Evolutionary conservation across 2,797 vertebrate genomes (phyloP).

Genomic region (Tapirus indicus): DNA sequence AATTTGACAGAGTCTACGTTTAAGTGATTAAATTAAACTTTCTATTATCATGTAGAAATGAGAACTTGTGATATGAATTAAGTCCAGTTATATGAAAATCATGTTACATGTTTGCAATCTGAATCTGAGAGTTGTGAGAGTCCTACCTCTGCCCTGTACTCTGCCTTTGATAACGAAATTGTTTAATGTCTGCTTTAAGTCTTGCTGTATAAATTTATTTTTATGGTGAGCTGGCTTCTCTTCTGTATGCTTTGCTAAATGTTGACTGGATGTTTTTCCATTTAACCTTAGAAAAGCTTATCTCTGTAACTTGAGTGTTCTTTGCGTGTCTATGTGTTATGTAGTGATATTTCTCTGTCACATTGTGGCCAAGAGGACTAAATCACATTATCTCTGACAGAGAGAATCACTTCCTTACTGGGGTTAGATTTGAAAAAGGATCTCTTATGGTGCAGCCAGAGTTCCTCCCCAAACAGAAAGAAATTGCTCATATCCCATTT

Average conservation of each 20-base stretch:
- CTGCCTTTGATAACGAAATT: neutral
- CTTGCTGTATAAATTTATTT: neutral
- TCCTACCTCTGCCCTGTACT: neutral
- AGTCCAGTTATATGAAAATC: constrained; percentile 18
- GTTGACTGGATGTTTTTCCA: constrained; percentile 41
- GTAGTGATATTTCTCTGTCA: constrained; percentile 58
- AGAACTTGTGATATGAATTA: constrained; percentile 19
- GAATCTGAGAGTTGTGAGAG: neutral
- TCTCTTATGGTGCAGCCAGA: neutral
- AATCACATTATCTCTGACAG: constrained; percentile 66
- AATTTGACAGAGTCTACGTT: neutral
- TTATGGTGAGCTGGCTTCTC: neutral
- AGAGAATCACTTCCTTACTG: constrained; percentile 45
- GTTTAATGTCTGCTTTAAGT: neutral
- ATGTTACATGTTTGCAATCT: neutral
- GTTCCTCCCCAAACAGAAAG: neutral
- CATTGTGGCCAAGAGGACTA: neutral
- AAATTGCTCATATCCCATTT: neutral
- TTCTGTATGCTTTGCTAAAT: neutral
- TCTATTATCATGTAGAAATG: constrained; percentile 12
- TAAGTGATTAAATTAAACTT: neutral
- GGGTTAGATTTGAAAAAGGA: constrained; percentile 59
- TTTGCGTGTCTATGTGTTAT: neutral
- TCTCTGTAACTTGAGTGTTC: constrained; percentile 32
- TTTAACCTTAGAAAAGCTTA: constrained; percentile 55